phyloP scores from a whole-genome alignment of 2,888 invertebrate species.

The Glaucopsyche alexis region DNA sequence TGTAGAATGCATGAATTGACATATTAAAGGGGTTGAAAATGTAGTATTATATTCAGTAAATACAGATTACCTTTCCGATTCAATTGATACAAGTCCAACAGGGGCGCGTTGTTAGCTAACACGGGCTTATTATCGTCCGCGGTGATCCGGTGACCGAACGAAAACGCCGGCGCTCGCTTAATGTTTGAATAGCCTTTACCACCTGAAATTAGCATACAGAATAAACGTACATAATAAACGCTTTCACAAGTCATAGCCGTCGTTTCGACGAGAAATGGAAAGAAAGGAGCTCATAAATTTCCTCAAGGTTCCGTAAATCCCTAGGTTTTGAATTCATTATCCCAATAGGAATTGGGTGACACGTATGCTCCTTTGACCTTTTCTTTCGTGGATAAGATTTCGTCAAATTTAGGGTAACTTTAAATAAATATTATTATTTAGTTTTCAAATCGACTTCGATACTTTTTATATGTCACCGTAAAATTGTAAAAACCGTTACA shows the following conservation, averaged over 20 bases:
- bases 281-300: slow-evolving; percentile 9
- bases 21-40: not conserved
- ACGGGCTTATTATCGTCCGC: slow-evolving; percentile 45
- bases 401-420: not conserved
- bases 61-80: slow-evolving; percentile 47
- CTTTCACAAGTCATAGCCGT: not conserved
- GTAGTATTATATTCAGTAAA: not conserved
- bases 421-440: not conserved
- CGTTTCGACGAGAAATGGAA: not conserved
- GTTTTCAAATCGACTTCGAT: not conserved
- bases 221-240: slow-evolving; percentile 1
- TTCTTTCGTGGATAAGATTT: not conserved
- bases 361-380: slow-evolving; percentile 14
- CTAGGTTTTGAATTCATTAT: slow-evolving; percentile 10
- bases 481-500: no score
- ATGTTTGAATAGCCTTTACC: slow-evolving; percentile 62
- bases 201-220: slow-evolving; percentile 45
- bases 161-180: slow-evolving; percentile 64
- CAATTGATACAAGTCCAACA: slow-evolving; percentile 51
- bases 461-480: no score
- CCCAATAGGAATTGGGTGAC: slow-evolving; percentile 8
- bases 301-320: slow-evolving; percentile 6
- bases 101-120: slow-evolving; percentile 48
- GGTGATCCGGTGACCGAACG: slow-evolving; percentile 55
- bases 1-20: no score